Evolutionary conservation across 2,888 invertebrate species (phyloP).

Genomic region (Tenthredo distinguenda): DNA sequence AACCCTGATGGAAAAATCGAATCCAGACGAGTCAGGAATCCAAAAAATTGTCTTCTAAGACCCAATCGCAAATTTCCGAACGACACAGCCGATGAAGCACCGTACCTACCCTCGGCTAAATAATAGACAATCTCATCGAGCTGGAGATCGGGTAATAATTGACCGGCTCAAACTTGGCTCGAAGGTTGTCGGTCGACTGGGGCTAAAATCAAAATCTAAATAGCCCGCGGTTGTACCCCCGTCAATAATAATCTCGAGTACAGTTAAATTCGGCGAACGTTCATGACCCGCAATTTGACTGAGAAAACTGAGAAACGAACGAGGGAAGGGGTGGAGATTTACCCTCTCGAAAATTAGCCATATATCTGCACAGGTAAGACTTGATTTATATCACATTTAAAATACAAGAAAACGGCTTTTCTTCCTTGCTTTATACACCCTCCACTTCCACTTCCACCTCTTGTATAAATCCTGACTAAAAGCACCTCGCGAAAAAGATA

Average conservation of each 20-base stretch:
- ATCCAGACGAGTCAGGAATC: not conserved
- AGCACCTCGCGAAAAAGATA: constrained; percentile 13
- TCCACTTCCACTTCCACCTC: not conserved
- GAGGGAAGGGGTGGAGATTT: not conserved
- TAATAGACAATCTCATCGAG: not conserved
- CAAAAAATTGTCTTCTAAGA: too few relatives aligned
- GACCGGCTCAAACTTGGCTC: constrained; percentile 9
- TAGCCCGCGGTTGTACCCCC: constrained; percentile 4
- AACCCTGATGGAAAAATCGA: not conserved
- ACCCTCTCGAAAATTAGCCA: not conserved
- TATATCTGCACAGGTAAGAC: not conserved
- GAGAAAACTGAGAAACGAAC: not conserved
- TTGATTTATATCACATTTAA: constrained; percentile 13
- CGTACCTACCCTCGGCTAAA: not conserved
- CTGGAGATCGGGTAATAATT: constrained; percentile 38
- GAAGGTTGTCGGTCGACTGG: not conserved
- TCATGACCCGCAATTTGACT: not conserved
- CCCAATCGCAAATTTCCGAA: too few relatives aligned
- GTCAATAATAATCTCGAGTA: constrained; percentile 38
- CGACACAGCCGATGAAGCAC: too few relatives aligned
- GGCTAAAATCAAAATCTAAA: not conserved
- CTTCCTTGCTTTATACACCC: not conserved
- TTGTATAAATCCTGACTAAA: not conserved
- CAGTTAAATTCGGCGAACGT: not conserved
- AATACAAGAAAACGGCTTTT: constrained; percentile 32